Base-by-base conservation (phyloP, 1,140 invertebrate genomes). In the Andrena cerasifolii region DNA sequence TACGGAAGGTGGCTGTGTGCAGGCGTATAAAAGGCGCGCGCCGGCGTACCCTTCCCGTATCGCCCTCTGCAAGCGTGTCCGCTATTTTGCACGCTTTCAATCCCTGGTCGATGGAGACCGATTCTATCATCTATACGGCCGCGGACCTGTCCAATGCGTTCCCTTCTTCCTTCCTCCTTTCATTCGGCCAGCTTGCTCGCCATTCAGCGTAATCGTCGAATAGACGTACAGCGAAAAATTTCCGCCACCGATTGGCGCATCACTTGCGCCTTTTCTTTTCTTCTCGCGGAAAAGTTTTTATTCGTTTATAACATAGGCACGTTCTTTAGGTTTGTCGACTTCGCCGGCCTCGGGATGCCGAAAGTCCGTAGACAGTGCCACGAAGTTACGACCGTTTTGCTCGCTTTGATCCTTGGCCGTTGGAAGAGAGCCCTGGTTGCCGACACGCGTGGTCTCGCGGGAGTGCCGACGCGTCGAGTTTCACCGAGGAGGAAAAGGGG, bases 51-150 rank as follows among this genome's bases (percentile, higher is more conserved):
- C 49, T 56, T 18, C 16, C n/a, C 45, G 24, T 24, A 43, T 33
- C 21, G 0, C 28, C 47, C 31, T 26, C 58, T 28, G 28, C n/a
- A 51, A 53, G 36, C 51, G 16, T 28, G 33, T 63, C 49, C 73
- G 63, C 63, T 49, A 49, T 51, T 75, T 45, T 66, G 51, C 73
- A 54, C 63, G 53, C 43, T 75, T 45, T 75, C n/a, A 75, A 67
- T 75, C 45, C 51, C 53, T 28, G 36, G 40, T 67, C 40, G 63
- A 56, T 66, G 73, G 43, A 58, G 28, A 75, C 53, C 21, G 51
- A 67, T 68, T 75, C 51, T 18, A n/a, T 51, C 8, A 51, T n/a
- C 49, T 51, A 51, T 51, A 51, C 49, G n/a, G n/a, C n/a, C n/a
- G n/a, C n/a, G 45, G 16, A 49, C 45, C 45, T 49, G n/a, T 49